Percentiles rank a stretch among this genome's conserved stretches.
phyloP scores from a whole-genome alignment of 2,888 invertebrate species.

The Rotaria sp. region DNA sequence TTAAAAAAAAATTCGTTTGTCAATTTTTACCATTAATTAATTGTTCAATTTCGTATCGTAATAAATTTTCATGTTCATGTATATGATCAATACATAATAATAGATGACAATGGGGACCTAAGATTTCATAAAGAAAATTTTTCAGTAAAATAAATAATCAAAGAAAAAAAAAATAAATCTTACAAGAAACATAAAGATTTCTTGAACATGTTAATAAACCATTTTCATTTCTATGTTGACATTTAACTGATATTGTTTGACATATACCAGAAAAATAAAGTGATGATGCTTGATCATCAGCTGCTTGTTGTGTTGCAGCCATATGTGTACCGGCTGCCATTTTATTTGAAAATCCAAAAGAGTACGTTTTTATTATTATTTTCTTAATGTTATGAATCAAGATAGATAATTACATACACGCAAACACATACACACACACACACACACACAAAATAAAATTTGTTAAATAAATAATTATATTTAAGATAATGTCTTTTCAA shows the following conservation, averaged over 20 bases:
- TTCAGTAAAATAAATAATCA: neutral
- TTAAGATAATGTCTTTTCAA: no score
- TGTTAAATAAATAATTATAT: no score
- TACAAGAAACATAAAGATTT: constrained; percentile 27
- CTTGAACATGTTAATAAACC: constrained; percentile 22
- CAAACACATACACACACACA: no score
- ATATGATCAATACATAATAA: constrained; percentile 22
- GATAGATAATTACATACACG: no score
- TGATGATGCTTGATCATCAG: constrained; percentile 7
- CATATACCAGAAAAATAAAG: constrained; percentile 26
- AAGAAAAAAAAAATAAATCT: neutral
- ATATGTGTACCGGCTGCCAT: constrained; percentile 11
- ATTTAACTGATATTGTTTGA: constrained; percentile 27
- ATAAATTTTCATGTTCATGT: constrained; percentile 30
- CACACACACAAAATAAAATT: neutral
- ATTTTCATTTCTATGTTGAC: constrained; percentile 25
- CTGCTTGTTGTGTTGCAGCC: neutral
- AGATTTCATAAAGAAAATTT: neutral
- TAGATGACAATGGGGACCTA: constrained; percentile 25
- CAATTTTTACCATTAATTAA: neutral
- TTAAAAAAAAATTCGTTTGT: neutral
- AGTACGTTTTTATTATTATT: neutral
- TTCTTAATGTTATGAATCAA: no score
- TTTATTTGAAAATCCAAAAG: neutral
- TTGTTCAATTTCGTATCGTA: constrained; percentile 29